Conservation (phyloP, 2,888 invertebrate genomes). For the Leptothorax acervorum region DNA sequence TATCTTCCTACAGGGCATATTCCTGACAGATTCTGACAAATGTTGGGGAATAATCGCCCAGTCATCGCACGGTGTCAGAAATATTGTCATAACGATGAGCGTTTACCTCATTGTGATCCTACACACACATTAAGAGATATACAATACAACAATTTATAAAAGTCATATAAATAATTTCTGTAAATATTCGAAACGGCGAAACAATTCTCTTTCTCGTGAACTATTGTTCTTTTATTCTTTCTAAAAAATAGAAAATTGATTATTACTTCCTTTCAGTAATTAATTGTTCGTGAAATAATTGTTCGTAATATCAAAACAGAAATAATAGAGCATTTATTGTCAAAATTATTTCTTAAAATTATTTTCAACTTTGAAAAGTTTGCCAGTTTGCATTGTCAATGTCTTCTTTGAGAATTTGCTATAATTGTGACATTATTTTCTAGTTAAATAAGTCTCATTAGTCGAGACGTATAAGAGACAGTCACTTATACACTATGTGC, state of each 20-base stretch:
- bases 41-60: constrained; percentile 27
- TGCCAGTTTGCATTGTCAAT: neutral
- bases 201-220: neutral
- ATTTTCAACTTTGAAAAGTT: neutral
- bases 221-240: neutral
- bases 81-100: constrained; percentile 20
- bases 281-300: neutral
- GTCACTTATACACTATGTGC: neutral
- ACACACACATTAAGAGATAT: neutral
- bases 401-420: neutral
- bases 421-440: neutral
- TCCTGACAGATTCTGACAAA: constrained; percentile 39
- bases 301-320: neutral
- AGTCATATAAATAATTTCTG: neutral
- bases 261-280: neutral
- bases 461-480: neutral
- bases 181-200: neutral
- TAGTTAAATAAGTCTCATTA: neutral
- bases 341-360: neutral
- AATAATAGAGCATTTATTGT: neutral
- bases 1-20: constrained; percentile 18
- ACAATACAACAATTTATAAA: constrained; percentile 5
- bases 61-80: constrained; percentile 25
- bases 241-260: neutral
- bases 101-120: neutral